Base-by-base conservation (phyloP, 2,888 invertebrate genomes). In the Nomada fucata region DNA sequence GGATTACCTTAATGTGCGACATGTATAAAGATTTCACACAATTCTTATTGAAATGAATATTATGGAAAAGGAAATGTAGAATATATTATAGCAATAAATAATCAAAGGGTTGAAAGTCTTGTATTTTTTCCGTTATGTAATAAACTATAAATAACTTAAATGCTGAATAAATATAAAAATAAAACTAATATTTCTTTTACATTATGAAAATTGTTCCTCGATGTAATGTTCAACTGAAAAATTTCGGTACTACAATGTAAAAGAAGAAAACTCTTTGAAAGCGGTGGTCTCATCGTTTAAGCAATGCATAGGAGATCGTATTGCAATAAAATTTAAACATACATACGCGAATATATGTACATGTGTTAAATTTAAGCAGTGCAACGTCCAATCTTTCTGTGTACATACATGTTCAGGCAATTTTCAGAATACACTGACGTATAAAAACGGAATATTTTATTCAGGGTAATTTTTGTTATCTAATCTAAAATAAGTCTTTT, bases 161-260 rank as follows among this genome's bases (percentile, higher is more conserved):
- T 83, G 72, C 72, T 88, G 76, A 88, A 87, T 88, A 89, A 90
- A 89, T 88, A 89, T 88, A 88, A 57, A 86, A 85, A 86, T 89
- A 88, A 80, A 18, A 55, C 85, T 69, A 85, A 68, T 81, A 87
- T 76, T 81, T 80, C 47, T 64, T 67, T 26, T 29, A 60, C 4
- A 13, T 52, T 52, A 55, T 29, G 36, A 55, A 73, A 61, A 59
- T 64, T 53, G 42, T 64, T 60, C 36, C 36, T 36, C 36, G 7
- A 9, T 9, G 36, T 36, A 36, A 36, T 36, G 36, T 36, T 36
- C 9, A 36, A 5, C 5, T 36, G 36, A 36, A 36, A 36, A 36
- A 36, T 36, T 36, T 36, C 36, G 36, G 7, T 36, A 36, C 36
- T 36, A 36, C 36, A 36, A 36, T 36, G 7, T 36, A 7, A 36